phyloP scores from a whole-genome alignment of 2,888 invertebrate species.

The Drosophila algonquin region DNA sequence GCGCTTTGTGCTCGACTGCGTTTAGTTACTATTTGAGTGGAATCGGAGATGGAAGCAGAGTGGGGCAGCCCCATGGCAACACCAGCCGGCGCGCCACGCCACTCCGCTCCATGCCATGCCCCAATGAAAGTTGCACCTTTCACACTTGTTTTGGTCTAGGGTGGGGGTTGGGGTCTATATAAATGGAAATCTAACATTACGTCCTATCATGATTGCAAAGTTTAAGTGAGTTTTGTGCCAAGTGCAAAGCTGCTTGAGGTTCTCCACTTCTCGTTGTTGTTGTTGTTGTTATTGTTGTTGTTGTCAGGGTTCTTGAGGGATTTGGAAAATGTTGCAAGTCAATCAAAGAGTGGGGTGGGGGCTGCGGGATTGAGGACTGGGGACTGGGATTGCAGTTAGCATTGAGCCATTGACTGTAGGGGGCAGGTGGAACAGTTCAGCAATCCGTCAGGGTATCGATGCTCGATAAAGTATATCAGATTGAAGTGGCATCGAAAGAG shows the following conservation, averaged over 20 bases:
- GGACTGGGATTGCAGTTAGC: constrained; percentile 1
- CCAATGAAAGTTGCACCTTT: constrained; percentile 57
- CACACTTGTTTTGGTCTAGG: constrained; percentile 57
- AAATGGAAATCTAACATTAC: constrained; percentile 82
- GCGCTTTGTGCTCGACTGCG: constrained; percentile 67
- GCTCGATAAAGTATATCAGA: constrained; percentile 1
- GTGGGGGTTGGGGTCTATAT: constrained; percentile 22
- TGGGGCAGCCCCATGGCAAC: background rate
- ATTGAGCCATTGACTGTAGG: background rate
- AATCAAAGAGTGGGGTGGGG: constrained; percentile 52
- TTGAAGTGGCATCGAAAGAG: background rate
- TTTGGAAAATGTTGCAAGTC: constrained; percentile 66
- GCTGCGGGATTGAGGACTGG: background rate
- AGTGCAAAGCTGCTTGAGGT: constrained; percentile 58
- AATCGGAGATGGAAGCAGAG: background rate
- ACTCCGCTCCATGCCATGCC: background rate
- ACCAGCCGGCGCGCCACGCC: too few relatives aligned
- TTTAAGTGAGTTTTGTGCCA: constrained; percentile 80
- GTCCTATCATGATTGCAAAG: constrained; percentile 81
- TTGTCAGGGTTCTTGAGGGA: constrained; percentile 34
- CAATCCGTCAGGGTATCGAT: background rate
- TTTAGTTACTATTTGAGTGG: constrained; percentile 77
- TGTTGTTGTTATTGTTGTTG: constrained; percentile 25
- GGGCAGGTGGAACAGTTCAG: background rate
- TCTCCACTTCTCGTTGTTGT: background rate